phyloP scores from a whole-genome alignment of 2,797 vertebrate genomes.

The Glossophaga mutica region DNA sequence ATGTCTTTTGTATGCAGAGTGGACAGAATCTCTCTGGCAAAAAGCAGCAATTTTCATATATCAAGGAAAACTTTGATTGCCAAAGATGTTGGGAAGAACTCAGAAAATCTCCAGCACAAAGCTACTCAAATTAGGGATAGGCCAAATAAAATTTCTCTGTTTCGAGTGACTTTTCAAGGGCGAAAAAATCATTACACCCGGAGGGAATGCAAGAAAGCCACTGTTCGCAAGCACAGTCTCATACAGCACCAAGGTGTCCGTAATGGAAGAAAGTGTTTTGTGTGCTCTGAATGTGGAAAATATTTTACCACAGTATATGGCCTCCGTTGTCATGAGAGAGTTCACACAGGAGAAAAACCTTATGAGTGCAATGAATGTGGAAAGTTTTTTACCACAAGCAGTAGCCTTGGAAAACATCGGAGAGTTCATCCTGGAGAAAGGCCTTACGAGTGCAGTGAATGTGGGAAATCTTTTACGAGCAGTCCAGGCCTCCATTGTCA shows the following conservation, averaged over 20 bases:
- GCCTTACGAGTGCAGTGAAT: neutral
- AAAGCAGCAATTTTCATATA: neutral
- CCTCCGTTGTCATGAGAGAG: neutral
- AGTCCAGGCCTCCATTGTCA: neutral
- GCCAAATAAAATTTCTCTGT: neutral
- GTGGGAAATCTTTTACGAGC: neutral
- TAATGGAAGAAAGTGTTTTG: neutral
- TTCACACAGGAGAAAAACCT: neutral
- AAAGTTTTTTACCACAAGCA: neutral
- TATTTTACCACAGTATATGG: neutral
- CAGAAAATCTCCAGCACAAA: neutral
- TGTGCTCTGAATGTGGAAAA: neutral
- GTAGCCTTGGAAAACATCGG: neutral
- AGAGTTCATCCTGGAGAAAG: neutral
- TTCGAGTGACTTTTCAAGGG: neutral
- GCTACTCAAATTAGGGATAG: neutral
- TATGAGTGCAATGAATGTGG: neutral
- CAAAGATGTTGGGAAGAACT: neutral
- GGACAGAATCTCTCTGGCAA: neutral
- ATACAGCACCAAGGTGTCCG: neutral
- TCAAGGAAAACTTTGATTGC: neutral
- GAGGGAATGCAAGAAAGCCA: neutral
- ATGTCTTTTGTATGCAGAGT: neutral
- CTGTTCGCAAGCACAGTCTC: neutral
- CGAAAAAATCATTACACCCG: neutral